Base-by-base conservation (phyloP, 53 echinoderm and acorn worm genomes). In the Glandiceps talaboti region DNA sequence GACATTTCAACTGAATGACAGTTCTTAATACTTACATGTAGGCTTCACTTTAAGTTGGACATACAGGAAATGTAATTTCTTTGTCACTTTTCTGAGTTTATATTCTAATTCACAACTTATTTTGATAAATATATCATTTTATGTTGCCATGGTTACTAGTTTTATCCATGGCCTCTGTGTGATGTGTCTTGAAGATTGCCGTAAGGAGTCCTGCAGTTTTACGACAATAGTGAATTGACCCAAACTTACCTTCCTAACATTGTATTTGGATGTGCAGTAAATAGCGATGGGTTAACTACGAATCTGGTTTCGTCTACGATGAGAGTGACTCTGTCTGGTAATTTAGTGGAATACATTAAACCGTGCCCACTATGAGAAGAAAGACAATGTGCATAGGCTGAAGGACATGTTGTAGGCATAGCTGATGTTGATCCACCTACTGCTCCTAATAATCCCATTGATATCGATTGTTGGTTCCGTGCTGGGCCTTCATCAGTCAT, bases 251-350 rank as follows among this genome's bases (percentile, higher is more conserved):
- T 93, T 78, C 97, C 97, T 27, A 97, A 82, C 97, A 97, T 97
- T 26, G 97, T 97, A 83, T 97, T 97, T 32, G 97, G 97, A 27
- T 97, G 93, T 32, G 91, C 91, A 1, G 91, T 93, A 77, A 97
- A 97, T n/a, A 93, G 74, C 0, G 89, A 83, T 0, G 97, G 97
- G 32, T 97, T 92, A 29, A 93, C 90, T 0, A 97, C 91, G 78
- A 97, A 97, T 75, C 97, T 82, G 14, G 97, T 97, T 73, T 91
- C 87, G 74, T 97, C 97, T 45, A 97, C 97, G 27, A 88, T 97
- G 25, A 97, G 75, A 0, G 97, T 97, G 14, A 97, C 93, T 30
- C 97, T 79, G 31, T 97, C 97, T 25, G 97, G 92, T 27, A 97
- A 83, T 77, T 92, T 95, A 29, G 73, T 27, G 12, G 27, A 28